phyloP scores from a whole-genome alignment of 2,797 vertebrate genomes.

The Gallinago nigripennis region DNA sequence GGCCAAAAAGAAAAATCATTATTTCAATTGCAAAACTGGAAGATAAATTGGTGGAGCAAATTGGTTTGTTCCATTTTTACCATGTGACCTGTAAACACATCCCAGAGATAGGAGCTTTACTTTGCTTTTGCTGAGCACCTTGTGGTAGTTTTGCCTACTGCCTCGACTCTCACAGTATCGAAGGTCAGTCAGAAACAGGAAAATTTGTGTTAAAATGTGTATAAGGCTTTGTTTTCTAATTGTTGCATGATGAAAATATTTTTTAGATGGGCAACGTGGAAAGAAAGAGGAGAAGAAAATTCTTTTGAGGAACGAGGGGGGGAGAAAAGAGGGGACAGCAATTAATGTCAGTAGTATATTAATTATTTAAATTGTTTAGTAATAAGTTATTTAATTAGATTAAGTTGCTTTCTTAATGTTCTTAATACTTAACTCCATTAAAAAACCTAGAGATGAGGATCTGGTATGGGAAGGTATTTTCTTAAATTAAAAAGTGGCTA shows the following conservation, averaged over 20 bases:
- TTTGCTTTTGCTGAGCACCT: not conserved
- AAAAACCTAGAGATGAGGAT: not conserved
- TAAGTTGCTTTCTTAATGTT: not conserved
- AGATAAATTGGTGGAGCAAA: not conserved
- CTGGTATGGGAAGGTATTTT: not conserved
- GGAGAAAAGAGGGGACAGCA: not conserved
- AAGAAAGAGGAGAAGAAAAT: not conserved
- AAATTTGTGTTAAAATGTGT: not conserved
- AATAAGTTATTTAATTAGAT: not conserved
- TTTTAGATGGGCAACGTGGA: not conserved
- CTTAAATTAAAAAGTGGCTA: not conserved
- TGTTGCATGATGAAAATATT: not conserved
- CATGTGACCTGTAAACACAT: accelerated
- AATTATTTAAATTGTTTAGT: not conserved
- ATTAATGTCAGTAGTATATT: not conserved
- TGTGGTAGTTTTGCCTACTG: not conserved
- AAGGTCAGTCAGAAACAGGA: not conserved
- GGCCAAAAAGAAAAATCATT: not conserved
- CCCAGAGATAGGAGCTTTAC: not conserved
- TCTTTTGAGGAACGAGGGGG: accelerated
- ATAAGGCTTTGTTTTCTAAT: not conserved
- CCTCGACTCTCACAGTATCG: not conserved
- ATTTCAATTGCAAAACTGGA: not conserved
- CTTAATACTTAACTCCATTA: not conserved
- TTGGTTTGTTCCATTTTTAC: not conserved